phyloP scores from a whole-genome alignment of 2,797 vertebrate genomes.

The Ataeniobius toweri region DNA sequence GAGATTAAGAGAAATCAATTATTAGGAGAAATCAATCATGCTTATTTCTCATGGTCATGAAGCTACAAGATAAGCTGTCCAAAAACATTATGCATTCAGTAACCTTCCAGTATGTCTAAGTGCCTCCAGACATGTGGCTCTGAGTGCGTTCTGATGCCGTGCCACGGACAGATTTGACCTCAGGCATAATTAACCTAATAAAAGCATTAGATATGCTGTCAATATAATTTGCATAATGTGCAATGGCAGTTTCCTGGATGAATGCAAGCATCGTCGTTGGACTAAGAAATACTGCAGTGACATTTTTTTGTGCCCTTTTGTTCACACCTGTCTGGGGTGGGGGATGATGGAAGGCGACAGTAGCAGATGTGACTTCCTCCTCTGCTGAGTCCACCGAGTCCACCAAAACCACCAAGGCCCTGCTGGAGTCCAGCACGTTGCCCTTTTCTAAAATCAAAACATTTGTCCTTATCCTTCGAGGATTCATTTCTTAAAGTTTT shows the following conservation, averaged over 20 bases:
- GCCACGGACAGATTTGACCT: conserved; percentile 71
- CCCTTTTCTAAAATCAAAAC: conserved; percentile 22
- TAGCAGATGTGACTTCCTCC: conserved; percentile 69
- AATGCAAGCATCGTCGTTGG: conserved; percentile 59
- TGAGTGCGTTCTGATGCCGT: conserved; percentile 47
- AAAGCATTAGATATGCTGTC: conserved; percentile 82
- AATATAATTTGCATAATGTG: conserved; percentile 81
- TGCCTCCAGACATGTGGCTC: conserved; percentile 29
- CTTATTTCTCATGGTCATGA: conserved; percentile 51
- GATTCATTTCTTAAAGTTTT: conserved; percentile 32
- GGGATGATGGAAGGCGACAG: conserved; percentile 59
- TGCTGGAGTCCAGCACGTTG: conserved; percentile 35
- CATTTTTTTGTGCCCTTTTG: conserved; percentile 77
- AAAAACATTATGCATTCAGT: conserved; percentile 54
- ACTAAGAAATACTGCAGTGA: conserved; percentile 72
- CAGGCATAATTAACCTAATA: conserved; percentile 77
- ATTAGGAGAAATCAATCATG: conserved; percentile 53
- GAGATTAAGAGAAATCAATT: conserved; percentile 25
- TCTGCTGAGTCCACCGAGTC: conserved; percentile 48
- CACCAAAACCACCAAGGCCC: conserved; percentile 38
- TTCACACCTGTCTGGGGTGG: conserved; percentile 79
- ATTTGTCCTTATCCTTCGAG: conserved; percentile 24
- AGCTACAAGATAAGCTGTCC: conserved; percentile 65
- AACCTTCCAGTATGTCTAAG: conserved; percentile 49
- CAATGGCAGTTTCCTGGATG: conserved; percentile 64